phyloP scores from a whole-genome alignment of 2,797 vertebrate genomes.

The Eulemur rubriventer region DNA sequence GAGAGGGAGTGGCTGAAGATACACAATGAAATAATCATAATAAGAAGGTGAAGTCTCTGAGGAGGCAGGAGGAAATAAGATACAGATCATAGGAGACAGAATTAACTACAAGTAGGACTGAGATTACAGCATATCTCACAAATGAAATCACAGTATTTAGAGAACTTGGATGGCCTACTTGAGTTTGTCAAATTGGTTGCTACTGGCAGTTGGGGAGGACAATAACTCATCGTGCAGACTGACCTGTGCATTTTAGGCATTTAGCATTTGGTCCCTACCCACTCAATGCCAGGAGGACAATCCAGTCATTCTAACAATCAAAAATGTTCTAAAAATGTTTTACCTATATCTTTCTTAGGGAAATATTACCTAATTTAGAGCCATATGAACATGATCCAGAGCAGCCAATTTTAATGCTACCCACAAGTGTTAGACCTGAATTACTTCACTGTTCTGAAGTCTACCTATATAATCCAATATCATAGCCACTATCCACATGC shows the following conservation, averaged over 20 bases:
- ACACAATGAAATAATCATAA: not conserved
- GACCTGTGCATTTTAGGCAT: not conserved
- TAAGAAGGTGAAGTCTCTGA: not conserved
- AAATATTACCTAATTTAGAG: slow-evolving; percentile 3
- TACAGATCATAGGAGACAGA: not conserved
- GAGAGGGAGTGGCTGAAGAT: not conserved
- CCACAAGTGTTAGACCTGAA: not conserved
- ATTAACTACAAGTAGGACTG: not conserved
- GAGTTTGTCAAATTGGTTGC: not conserved
- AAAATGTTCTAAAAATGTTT: not conserved
- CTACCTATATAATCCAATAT: not conserved
- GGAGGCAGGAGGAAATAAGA: not conserved
- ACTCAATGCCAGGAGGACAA: not conserved
- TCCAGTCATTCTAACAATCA: not conserved
- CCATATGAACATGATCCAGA: not conserved
- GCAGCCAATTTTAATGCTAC: not conserved
- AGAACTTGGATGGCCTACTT: not conserved
- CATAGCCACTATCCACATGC: not conserved
- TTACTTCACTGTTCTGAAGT: not conserved
- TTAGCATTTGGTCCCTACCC: not conserved
- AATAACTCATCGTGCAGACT: not conserved
- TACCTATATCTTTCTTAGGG: not conserved
- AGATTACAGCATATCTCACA: not conserved
- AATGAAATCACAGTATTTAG: not conserved
- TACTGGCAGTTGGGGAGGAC: not conserved